phyloP scores from a whole-genome alignment of 2,113 vertebrate species.

The Syrmaticus mikado region DNA sequence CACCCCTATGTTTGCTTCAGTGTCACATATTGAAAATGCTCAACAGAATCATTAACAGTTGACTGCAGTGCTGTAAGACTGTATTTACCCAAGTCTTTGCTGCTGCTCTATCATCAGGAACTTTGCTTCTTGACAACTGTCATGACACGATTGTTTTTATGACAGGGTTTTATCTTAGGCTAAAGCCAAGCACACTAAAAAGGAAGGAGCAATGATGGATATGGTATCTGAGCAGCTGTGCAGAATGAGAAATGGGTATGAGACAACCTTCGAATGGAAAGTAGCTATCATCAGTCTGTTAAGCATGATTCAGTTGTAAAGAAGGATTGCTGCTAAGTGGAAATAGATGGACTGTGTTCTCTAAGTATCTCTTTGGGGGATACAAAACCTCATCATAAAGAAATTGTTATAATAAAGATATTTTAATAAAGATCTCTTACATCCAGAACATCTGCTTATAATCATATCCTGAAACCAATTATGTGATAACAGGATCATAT shows the following conservation, averaged over 20 bases:
- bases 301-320: background rate
- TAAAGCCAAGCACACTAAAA: background rate
- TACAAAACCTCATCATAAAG: background rate
- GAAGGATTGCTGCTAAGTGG: background rate
- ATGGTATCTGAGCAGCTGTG: background rate
- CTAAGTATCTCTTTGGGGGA: background rate
- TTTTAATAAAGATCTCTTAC: conserved; percentile 10
- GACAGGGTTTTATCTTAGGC: background rate
- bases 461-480: background rate
- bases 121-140: background rate
- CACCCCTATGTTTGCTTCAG: background rate
- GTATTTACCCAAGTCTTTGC: background rate
- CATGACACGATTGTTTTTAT: background rate
- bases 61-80: background rate
- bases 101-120: background rate
- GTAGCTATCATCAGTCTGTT: background rate
- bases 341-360: background rate
- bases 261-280: background rate
- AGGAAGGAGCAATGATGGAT: background rate
- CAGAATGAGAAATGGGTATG: background rate
- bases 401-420: background rate
- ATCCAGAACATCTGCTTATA: conserved; percentile 45
- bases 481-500: background rate
- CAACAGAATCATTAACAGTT: background rate
- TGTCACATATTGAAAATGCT: background rate